Evolutionary conservation across 2,888 invertebrate genomes (phyloP).

Genomic region (Lasioglossum oenotherae): DNA sequence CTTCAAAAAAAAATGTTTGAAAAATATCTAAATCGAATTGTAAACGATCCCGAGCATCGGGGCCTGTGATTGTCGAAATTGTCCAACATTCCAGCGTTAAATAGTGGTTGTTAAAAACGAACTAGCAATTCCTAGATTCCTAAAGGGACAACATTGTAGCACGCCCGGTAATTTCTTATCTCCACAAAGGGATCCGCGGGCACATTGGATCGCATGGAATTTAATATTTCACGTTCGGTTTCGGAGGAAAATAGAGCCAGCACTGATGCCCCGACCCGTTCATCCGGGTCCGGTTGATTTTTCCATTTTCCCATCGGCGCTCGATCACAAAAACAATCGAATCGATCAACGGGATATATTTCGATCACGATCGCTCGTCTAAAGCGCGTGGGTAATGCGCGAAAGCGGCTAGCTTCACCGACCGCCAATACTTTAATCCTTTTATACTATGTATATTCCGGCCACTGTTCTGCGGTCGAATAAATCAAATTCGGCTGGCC

Average conservation of each 20-base stretch:
- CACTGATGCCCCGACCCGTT: neutral
- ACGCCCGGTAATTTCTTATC: neutral
- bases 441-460: neutral
- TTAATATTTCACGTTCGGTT: conserved; percentile 15
- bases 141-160: neutral
- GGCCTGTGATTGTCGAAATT: neutral
- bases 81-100: neutral
- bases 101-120: neutral
- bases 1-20: too few relatives aligned
- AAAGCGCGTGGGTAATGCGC: neutral
- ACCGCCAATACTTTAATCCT: conserved; percentile 23
- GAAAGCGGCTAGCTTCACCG: conserved; percentile 16
- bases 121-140: neutral
- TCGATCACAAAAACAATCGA: neutral
- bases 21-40: neutral
- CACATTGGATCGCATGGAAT: conserved; percentile 18
- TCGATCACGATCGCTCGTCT: neutral
- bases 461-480: neutral
- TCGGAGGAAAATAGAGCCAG: neutral
- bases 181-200: conserved; percentile 2
- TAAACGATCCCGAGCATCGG: too few relatives aligned
- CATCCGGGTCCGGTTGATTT: neutral
- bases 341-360: neutral
- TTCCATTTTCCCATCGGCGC: neutral
- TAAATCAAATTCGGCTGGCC: conserved; percentile 5